phyloP scores from a whole-genome alignment of 2,797 vertebrate species.

The Pristis pectinata region DNA sequence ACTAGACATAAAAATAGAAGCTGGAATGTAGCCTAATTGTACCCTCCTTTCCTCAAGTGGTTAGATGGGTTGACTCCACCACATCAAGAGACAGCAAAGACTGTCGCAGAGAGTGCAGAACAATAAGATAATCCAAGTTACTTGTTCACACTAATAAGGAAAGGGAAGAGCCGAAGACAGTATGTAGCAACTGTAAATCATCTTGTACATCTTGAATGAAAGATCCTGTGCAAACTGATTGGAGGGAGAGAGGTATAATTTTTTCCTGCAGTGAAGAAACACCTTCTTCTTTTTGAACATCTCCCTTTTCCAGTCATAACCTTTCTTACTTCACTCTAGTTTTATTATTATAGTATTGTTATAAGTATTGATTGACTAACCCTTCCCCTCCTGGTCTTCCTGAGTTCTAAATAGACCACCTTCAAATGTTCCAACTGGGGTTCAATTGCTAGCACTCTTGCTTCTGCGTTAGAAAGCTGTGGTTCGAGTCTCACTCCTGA shows the following conservation, averaged over 20 bases:
- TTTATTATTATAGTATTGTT: neutral
- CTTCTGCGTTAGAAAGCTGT: too few relatives aligned
- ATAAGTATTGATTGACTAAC: neutral
- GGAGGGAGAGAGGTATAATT: neutral
- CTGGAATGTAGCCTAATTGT: slow-evolving; percentile 17
- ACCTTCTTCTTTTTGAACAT: neutral
- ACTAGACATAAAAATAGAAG: slow-evolving; percentile 23
- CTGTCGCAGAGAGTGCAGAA: neutral
- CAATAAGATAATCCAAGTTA: neutral
- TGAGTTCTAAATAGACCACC: neutral
- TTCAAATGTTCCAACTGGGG: too few relatives aligned
- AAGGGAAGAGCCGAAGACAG: neutral
- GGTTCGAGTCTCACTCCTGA: too few relatives aligned
- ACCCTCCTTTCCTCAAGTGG: slow-evolving; percentile 18
- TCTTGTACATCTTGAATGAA: neutral
- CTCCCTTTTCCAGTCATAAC: neutral
- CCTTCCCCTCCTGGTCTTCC: neutral
- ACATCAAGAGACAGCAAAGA: slow-evolving; percentile 6
- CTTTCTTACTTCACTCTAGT: neutral
- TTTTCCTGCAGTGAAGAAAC: neutral
- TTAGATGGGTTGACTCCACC: neutral
- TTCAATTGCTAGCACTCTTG: too few relatives aligned
- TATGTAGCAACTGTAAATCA: neutral
- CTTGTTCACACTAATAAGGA: neutral
- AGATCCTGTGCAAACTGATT: neutral